Evolutionary conservation across 2,797 vertebrate genomes (phyloP), one percentile per base, ranked within the genome.

Genomic region (Pogonophryne albipinna): DNA sequence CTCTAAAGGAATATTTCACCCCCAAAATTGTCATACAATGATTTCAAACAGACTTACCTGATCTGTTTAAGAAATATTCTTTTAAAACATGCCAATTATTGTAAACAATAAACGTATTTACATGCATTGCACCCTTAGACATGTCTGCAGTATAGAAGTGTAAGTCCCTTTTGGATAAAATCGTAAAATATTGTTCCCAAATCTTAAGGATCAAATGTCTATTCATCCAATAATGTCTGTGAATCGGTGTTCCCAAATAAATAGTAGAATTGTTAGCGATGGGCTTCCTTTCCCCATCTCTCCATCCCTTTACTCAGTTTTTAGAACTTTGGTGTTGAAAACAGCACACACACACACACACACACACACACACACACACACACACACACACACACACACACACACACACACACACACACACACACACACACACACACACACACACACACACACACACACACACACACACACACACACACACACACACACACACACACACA

Each of bases 291-390:
- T 76, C 74, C 51, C 68, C 78, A 78, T 77, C 76, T 79, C 50
- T 73, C 42, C 69, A 66, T 76, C 47, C 85, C 77, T 91, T 87
- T 89, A 90, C 86, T 93, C 84, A 84, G 71, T 27, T 89, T 91
- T 91, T 89, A 86, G 86, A 86, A 88, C 89, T 89, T 90, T 82
- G 76, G 80, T 84, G 79, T 66, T 86, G 80, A 89, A 89, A 90
- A 84, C 79, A 66, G 67, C 63, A 76, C 49, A 85, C 34, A 82
- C 19, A 66, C 57, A 31, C 49, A 66, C 45, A 80, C 16, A 66
- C 50, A 34, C 70, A 80, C 41, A 69, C 63, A 76, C 49, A 85
- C 34, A 82, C 19, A 66, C 57, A 31, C 49, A 66, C 45, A 80
- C 16, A 66, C 50, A 34, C 70, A 80, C 41, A 69, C 63, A 76